These are phyloP conservation scores for Lamellibrachia luymesi DNA, from an alignment of 1,140 invertebrate species.

Conservation along the genomic window DNA sequence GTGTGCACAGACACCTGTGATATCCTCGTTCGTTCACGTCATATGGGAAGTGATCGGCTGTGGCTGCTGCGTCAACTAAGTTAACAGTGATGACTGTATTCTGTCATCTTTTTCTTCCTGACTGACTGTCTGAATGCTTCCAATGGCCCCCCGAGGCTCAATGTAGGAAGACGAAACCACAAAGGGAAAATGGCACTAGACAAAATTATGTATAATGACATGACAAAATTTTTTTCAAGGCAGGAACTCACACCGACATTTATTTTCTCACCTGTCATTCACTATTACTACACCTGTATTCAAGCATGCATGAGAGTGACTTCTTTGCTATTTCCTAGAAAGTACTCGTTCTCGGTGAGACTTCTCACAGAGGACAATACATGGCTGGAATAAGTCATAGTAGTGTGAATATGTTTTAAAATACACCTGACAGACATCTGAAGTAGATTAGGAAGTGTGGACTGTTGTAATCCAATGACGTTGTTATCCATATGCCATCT, in stretches of 20 bases:
- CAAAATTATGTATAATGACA: background rate
- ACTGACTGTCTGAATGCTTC: background rate
- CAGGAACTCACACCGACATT: background rate
- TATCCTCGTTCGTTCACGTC: background rate
- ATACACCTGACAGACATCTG: background rate
- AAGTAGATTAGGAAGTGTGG: background rate
- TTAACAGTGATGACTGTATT: background rate
- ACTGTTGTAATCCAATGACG: background rate
- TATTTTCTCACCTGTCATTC: background rate
- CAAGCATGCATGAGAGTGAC: background rate
- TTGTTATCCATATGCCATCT: background rate
- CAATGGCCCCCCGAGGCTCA: background rate
- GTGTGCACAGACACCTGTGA: background rate
- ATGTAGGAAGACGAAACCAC: background rate
- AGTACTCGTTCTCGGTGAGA: background rate
- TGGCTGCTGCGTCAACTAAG: background rate
- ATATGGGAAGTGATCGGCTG: background rate
- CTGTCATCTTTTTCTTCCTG: background rate
- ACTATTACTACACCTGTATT: background rate
- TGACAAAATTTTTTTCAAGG: background rate
- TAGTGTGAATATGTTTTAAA: background rate
- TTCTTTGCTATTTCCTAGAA: background rate
- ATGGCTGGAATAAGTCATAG: background rate
- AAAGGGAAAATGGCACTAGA: background rate
- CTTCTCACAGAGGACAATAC: too few species aligned